Conservation (phyloP, 2,888 invertebrate genomes). For the Cephus pulcher region DNA sequence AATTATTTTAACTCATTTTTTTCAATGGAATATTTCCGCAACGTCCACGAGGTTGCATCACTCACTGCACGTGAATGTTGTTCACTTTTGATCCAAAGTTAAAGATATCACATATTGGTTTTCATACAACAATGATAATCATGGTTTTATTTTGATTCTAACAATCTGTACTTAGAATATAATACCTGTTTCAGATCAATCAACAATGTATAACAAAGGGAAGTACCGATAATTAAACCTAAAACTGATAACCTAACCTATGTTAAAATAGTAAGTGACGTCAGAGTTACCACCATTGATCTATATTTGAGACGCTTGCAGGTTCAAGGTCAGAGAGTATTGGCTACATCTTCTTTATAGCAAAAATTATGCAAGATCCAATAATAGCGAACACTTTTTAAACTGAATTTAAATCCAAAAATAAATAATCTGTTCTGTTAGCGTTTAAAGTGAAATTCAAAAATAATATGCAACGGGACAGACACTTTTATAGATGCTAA, state of each 20-base stretch:
- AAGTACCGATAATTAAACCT: not conserved
- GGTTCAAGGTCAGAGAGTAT: not conserved
- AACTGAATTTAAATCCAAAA: too few species aligned
- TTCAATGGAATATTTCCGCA: not conserved
- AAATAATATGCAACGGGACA: too few species aligned
- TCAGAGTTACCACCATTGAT: not conserved
- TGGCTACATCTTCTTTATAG: not conserved
- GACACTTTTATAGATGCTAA: too few species aligned
- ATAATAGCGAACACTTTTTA: too few species aligned
- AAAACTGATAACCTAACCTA: not conserved
- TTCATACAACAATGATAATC: not conserved
- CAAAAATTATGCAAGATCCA: too few species aligned
- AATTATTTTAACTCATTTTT: not conserved
- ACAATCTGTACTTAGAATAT: not conserved
- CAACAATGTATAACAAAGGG: not conserved
- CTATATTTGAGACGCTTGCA: not conserved
- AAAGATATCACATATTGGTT: not conserved
- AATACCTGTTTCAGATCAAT: not conserved
- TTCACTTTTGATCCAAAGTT: not conserved
- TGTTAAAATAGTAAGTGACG: not conserved
- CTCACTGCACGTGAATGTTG: not conserved
- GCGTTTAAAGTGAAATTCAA: too few species aligned
- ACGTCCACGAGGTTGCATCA: not conserved
- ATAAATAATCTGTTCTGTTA: too few species aligned
- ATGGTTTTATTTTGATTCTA: not conserved